Evolutionary conservation across 2,797 vertebrate species (phyloP), one percentile per base, ranked within the genome.

Genomic region (Etheostoma perlongum): DNA sequence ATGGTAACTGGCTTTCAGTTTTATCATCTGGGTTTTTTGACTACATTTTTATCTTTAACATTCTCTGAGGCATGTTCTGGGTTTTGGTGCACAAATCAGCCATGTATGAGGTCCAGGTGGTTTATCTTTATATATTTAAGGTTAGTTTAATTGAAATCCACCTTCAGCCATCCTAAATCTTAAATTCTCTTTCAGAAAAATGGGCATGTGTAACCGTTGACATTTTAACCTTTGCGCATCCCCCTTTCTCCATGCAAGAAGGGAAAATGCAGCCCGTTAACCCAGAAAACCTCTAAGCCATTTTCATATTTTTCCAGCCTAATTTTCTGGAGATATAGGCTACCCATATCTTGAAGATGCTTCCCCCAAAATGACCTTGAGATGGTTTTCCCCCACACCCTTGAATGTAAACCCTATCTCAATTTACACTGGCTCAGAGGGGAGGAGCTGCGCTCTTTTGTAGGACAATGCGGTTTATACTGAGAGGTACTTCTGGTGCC

Each of bases 321-420:
- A 36, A 73, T 81, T 67, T 78, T 61, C 19, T 64, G n/a, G 48
- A 21, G 19, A 86, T 77, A 46, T 83, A 84, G 80, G 83, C 63
- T 78, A 85, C 81, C 27, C 55, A 85, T 84, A 84, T 77, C 58
- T 77, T 1, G 4, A 83, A 65, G 82, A 79, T 72, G 27, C 36
- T 74, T 67, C 42, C 74, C 59, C 63, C 10, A 36, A 66, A 64
- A 53, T 23, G 52, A 70, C 69, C 61, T 44, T 15, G 47, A 23
- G 53, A 68, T 58, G 61, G 1, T 36, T 81, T 67, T 30, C 5
- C 19, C 48, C 47, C 42, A 49, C 74, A 76, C 58, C 57, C 86
- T 80, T 92, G 91, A 87, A 79, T 74, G 79, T 84, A 92, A 93
- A 92, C 78, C 91, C 89, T 74, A 77, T 84, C 80, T 87, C 85